Evolutionary conservation across 1,140 invertebrate species (phyloP), one percentile per base, ranked within the genome.

Genomic region (Kradibia gibbosae): DNA sequence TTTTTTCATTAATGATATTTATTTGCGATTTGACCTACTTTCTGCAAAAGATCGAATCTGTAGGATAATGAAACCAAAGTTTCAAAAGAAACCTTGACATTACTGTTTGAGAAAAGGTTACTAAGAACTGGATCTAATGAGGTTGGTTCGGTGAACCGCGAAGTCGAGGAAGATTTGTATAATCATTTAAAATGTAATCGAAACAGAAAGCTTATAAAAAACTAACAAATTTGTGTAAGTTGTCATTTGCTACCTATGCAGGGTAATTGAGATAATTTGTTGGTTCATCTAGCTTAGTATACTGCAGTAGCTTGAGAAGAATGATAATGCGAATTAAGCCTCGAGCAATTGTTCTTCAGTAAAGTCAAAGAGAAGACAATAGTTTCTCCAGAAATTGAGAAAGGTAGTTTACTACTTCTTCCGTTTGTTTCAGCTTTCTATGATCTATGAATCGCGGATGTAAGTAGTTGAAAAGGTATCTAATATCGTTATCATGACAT

Each of bases 351-450:
- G 11, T 17, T 75, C 53, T 55, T 53, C 5, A 20, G 48, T 48
- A 57, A 81, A 74, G 53, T 67, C 50, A 36, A 62, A 31, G 28
- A n/a, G 67, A 60, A n/a, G 48, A 71, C 71, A 82, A 85, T 87
- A 86, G 86, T 87, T 88, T 85, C 84, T 85, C 83, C 39, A 60
- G 83, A 83, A 85, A 85, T 71, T 8, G 31, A 36, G n/a, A 53
- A 53, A 70, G 22, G 28, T 45, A 80, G 78, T 74, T 80, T 80
- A 80, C 55, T 74, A 22, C 42, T 55, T 55, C 78, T 62, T 80
- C 70, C 53, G 53, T 42, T 74, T 80, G 70, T 74, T 42, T 36
- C 20, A 45, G 76, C 62, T 62, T 80, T 57, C 65, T 74, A 74
- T 50, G 36, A 72, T 48, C 78, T 79, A 67, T 36, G 60, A 79